Percentiles rank a stretch among this genome's conserved stretches.
Evolutionary conservation across 2,113 vertebrate species (phyloP).

Genomic region (Bettongia penicillata): DNA sequence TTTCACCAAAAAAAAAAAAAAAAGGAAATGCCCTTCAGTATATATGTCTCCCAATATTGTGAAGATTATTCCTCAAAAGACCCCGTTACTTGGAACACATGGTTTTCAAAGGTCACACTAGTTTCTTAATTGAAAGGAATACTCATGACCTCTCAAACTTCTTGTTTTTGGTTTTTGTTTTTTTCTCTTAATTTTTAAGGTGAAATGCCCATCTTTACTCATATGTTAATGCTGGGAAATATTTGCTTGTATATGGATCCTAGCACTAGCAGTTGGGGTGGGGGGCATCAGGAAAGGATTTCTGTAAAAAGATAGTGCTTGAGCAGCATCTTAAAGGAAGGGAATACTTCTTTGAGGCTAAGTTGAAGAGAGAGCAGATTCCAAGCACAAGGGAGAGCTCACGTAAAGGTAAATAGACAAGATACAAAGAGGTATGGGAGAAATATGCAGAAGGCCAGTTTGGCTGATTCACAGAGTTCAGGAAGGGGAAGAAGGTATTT

Average conservation of each 20-base stretch:
- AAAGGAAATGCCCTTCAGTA: slow-evolving; percentile 10
- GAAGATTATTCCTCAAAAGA: slow-evolving; percentile 7
- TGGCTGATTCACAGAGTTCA: neutral
- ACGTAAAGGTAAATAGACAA: neutral
- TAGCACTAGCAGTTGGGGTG: neutral
- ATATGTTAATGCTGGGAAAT: neutral
- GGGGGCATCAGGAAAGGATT: neutral
- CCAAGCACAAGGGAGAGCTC: neutral
- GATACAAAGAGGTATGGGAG: neutral
- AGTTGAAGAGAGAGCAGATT: neutral
- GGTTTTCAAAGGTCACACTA: slow-evolving; percentile 44
- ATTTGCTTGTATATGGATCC: neutral
- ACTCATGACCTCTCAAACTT: neutral
- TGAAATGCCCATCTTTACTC: neutral
- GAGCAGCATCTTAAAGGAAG: neutral
- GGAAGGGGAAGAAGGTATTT: neutral
- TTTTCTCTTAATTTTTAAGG: neutral
- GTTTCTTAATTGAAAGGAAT: slow-evolving; percentile 47
- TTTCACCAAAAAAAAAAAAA: neutral
- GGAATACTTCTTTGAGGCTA: neutral
- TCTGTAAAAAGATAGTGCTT: neutral
- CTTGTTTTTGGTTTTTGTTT: neutral
- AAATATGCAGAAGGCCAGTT: neutral
- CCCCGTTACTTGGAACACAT: slow-evolving; percentile 32
- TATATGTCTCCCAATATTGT: slow-evolving; percentile 15